Evolutionary conservation across 2,797 vertebrate genomes (phyloP), one percentile per base, ranked within the genome.

Genomic region (Champsocephalus gunnari): DNA sequence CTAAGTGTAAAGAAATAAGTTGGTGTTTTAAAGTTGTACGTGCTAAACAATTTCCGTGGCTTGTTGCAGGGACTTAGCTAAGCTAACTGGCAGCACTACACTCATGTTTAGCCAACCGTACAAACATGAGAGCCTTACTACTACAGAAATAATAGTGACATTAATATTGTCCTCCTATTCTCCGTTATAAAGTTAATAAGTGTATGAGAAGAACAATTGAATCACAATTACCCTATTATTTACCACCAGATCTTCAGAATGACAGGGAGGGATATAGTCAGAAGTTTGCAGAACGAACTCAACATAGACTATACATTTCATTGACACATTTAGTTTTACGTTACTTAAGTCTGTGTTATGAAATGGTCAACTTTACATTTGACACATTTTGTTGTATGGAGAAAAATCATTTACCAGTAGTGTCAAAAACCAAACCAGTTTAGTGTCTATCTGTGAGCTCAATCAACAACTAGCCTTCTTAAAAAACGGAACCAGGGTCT

Each of bases 401-500:
- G n/a, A 11, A 54, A 59, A 70, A 81, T 81, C 61, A 14, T 38
- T 38, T 38, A 38, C 6, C 34, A 38, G 34, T 38, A 7, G 34
- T 38, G 56, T 73, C 4, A 61, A 70, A 70, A 11, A 57, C 59
- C 54, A 28, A 71, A 38, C 77, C 65, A 47, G 21, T 11, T 4
- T 43, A 11, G 80, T 9, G 45, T 56, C 34, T 78, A 71, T 85
- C 56, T 72, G 49, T 64, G 41, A 73, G 50, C 38, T 51, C 24
- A 21, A 71, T 84, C 64, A 16, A 63, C 64, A 66, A 45, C 21
- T n/a, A 16, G 34, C 6, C 34, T 24, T 41, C 10, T 51, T 68
- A 65, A 61, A 14, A 91, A 87, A 87, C 73, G 89, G 92, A 94
- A 94, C 65, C 45, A 48, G 34, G 47, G 19, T 87, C 84, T 93